Evolutionary conservation across 2,888 invertebrate genomes (phyloP).

Genomic region (Panopea generosa): DNA sequence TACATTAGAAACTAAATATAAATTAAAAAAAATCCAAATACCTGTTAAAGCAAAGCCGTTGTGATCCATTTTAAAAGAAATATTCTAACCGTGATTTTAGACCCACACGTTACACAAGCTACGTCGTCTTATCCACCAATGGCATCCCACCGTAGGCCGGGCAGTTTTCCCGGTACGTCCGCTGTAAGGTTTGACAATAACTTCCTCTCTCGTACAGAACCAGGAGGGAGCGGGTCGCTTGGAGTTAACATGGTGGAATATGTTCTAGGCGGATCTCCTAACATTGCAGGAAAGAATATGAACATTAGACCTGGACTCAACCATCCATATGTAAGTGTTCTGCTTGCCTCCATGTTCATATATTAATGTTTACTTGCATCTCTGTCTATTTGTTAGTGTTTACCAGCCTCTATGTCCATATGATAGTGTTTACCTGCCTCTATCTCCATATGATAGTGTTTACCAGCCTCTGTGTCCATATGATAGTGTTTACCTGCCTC

Average conservation of each 20-base stretch:
- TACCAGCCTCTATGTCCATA: too few relatives aligned
- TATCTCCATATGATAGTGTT: too few relatives aligned
- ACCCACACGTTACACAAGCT: conserved; percentile 40
- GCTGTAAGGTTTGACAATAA: conserved; percentile 40
- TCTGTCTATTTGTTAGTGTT: too few relatives aligned
- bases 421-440: too few relatives aligned
- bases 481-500: too few relatives aligned
- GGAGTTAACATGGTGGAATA: conserved; percentile 99
- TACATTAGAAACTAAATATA: too few relatives aligned
- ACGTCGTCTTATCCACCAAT: conserved; percentile 12
- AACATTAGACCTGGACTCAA: conserved; percentile 88
- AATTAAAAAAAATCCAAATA: too few relatives aligned
- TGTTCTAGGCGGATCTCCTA: conserved; percentile 92
- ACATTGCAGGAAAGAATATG: conserved; percentile 89
- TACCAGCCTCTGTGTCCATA: too few relatives aligned
- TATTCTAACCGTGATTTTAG: conserved; percentile 27
- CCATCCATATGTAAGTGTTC: conserved; percentile 38
- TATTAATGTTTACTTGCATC: too few relatives aligned
- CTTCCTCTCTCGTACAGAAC: conserved; percentile 33
- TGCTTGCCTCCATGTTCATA: too few relatives aligned
- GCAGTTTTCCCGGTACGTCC: conserved; percentile 51
- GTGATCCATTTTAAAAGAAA: too few relatives aligned
- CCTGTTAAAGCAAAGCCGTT: too few relatives aligned
- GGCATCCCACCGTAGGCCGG: conserved; percentile 38
- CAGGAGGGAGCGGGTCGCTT: conserved; percentile 88